These are phyloP conservation scores for Baryphthengus martii DNA, from an alignment of 2,113 vertebrate species.

Conservation along the genomic window DNA sequence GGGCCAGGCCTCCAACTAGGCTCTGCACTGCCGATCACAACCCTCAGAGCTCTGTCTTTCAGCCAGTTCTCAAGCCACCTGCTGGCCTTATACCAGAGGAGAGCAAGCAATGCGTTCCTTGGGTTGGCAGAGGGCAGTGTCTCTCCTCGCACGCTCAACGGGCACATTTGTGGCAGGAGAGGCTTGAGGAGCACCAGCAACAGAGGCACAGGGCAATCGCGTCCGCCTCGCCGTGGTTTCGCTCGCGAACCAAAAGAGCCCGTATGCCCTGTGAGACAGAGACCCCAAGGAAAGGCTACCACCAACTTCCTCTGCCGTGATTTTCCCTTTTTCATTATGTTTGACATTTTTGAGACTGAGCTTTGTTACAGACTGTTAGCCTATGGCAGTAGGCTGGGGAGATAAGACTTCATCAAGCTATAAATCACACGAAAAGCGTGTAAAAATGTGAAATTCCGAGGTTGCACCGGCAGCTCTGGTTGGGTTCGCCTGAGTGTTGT, in stretches of 20 bases:
- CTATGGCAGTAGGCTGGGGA: constrained; percentile 68
- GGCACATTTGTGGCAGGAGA: background rate
- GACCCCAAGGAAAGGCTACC: constrained; percentile 10
- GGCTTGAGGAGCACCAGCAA: background rate
- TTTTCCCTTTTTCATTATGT: constrained; percentile 56
- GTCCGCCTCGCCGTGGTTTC: background rate
- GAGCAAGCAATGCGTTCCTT: background rate
- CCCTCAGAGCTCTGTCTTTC: background rate
- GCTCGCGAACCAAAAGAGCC: background rate
- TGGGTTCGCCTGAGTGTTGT: background rate
- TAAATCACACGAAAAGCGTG: constrained; percentile 58
- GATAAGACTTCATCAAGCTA: constrained; percentile 64
- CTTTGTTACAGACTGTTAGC: constrained; percentile 70
- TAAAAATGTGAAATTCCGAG: constrained; percentile 37
- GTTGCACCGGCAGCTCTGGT: background rate
- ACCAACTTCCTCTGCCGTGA: constrained; percentile 2
- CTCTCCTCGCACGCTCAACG: background rate
- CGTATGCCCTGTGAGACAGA: accelerated
- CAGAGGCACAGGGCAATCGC: accelerated
- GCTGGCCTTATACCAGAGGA: background rate
- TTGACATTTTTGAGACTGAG: constrained; percentile 67
- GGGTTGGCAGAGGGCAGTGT: constrained; percentile 11
- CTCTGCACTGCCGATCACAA: background rate
- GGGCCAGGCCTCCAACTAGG: background rate
- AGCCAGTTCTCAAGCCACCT: background rate